Conservation (phyloP, 2,888 invertebrate genomes). For the Limnephilus auricula region DNA sequence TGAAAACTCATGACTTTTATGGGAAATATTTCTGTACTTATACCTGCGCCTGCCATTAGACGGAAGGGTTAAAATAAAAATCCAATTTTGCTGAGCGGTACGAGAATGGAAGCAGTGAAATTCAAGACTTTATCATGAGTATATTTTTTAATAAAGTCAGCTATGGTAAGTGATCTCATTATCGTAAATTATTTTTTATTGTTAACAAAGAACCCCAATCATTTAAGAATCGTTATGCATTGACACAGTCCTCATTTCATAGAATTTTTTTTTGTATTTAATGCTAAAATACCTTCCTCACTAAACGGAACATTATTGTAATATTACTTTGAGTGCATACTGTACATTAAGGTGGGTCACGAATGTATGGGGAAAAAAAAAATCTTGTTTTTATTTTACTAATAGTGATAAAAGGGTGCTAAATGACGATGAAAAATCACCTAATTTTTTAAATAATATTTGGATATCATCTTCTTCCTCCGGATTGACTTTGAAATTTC, state of each 20-base stretch:
- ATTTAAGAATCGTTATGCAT: not conserved
- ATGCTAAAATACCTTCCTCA: not conserved
- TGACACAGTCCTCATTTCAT: not conserved
- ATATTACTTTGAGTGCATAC: too few species aligned
- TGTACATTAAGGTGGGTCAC: too few species aligned
- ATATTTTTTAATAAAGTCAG: not conserved
- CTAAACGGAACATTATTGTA: not conserved
- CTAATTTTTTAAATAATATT: too few species aligned
- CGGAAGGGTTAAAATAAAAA: not conserved
- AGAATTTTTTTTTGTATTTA: not conserved
- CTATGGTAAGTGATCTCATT: not conserved
- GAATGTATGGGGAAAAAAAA: too few species aligned
- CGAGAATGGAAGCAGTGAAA: not conserved
- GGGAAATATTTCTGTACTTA: constrained; percentile 10
- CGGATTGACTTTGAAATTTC: too few species aligned
- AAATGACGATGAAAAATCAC: too few species aligned
- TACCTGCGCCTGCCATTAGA: not conserved
- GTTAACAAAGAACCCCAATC: not conserved
- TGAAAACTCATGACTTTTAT: constrained; percentile 34
- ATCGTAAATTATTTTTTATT: not conserved
- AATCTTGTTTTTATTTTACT: too few species aligned
- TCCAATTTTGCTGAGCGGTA: not conserved
- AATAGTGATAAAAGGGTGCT: too few species aligned
- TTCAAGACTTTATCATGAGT: not conserved
- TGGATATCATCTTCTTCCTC: too few species aligned